These are phyloP conservation scores for Rhynchomys soricoides DNA, from an alignment of 2,113 vertebrate genomes.

Conservation along the genomic window DNA sequence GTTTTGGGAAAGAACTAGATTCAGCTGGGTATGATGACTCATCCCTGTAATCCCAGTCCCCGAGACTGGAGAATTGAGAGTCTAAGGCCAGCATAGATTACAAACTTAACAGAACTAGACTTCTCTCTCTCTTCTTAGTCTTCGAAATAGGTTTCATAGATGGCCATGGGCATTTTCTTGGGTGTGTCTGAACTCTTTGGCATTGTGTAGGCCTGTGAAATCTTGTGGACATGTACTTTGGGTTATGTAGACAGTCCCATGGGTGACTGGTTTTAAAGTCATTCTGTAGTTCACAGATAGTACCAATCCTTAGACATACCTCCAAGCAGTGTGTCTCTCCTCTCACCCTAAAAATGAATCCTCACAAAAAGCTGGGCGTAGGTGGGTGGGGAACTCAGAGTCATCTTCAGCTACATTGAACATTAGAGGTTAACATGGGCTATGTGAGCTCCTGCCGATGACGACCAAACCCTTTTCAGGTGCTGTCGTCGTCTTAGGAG, in stretches of 20 bases:
- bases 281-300: not conserved
- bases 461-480: not conserved
- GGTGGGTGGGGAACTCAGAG: not conserved
- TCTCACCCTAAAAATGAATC: not conserved
- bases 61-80: not conserved
- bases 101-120: not conserved
- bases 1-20: not conserved
- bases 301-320: not conserved
- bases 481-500: not conserved
- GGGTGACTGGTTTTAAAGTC: not conserved
- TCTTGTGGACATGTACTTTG: rapidly evolving
- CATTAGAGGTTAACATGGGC: not conserved
- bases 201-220: not conserved
- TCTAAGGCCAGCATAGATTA: not conserved
- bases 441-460: not conserved
- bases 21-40: not conserved
- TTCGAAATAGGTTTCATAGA: not conserved
- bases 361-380: not conserved
- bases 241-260: not conserved
- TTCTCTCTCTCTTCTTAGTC: not conserved
- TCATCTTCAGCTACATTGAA: too few relatives aligned
- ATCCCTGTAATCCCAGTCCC: not conserved
- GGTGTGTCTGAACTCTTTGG: not conserved
- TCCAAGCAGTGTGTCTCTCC: not conserved
- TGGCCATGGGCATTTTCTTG: rapidly evolving